phyloP scores from a whole-genome alignment of 2,888 invertebrate species.

The Stenichneumon culpator region DNA sequence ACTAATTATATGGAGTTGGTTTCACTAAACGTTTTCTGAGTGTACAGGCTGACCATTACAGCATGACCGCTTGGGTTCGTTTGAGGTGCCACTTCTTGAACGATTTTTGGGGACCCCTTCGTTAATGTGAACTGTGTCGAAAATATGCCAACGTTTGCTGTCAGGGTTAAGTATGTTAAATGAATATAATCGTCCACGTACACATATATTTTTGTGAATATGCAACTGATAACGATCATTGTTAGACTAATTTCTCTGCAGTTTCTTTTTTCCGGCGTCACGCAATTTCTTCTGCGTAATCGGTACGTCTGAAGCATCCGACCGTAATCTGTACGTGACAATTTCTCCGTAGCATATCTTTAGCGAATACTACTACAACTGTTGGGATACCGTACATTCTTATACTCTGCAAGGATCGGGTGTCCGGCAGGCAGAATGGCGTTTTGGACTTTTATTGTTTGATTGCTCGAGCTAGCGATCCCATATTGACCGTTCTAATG shows the following conservation, averaged over 20 bases:
- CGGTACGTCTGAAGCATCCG: conserved; percentile 34
- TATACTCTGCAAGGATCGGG: conserved; percentile 77
- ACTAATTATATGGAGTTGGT: no score
- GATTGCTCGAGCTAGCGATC: conserved; percentile 76
- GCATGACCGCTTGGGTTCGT: no score
- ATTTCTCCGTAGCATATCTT: conserved; percentile 70
- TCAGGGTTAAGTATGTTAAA: no score
- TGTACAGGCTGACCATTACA: no score
- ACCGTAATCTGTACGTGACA: conserved; percentile 64
- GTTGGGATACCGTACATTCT: no score
- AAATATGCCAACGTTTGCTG: no score
- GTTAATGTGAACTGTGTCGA: no score
- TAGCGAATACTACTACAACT: no score
- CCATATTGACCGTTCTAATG: conserved; percentile 76
- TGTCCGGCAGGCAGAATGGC: conserved; percentile 76
- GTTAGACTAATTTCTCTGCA: neutral
- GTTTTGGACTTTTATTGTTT: conserved; percentile 78
- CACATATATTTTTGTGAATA: neutral
- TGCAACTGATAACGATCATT: neutral
- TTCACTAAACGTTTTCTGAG: no score
- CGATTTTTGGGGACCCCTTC: no score
- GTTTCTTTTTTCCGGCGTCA: neutral
- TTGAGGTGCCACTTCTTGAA: no score
- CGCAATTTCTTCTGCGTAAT: conserved; percentile 36
- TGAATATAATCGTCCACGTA: no score